Evolutionary conservation across 2,797 vertebrate species (phyloP).

Genomic region (Hipposideros larvatus): DNA sequence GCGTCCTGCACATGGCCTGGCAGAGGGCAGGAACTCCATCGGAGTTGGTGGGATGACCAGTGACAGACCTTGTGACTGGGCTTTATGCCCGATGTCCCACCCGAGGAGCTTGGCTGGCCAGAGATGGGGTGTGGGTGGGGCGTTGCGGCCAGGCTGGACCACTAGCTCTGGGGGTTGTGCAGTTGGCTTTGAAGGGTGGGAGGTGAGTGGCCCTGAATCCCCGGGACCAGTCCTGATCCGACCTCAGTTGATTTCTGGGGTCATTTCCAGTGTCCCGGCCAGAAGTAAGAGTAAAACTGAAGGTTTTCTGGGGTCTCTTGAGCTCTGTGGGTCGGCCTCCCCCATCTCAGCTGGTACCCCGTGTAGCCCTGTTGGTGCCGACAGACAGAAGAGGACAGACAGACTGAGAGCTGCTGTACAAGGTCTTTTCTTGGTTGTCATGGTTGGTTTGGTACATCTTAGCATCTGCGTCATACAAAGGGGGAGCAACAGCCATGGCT

Average conservation of each 20-base stretch:
- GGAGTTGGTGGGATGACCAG: neutral
- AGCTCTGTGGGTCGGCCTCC: neutral
- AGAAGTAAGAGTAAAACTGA: neutral
- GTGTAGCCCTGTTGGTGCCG: neutral
- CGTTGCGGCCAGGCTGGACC: neutral
- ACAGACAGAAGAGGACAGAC: slow-evolving; percentile 50
- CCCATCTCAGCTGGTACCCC: neutral
- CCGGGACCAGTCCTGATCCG: neutral
- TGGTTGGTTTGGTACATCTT: slow-evolving; percentile 82
- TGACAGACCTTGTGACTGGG: neutral
- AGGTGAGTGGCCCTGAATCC: neutral
- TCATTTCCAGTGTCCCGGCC: neutral
- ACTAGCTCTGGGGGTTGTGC: neutral
- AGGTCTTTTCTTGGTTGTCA: slow-evolving; percentile 79
- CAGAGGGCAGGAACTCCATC: neutral
- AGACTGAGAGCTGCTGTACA: slow-evolving; percentile 71
- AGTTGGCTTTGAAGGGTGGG: neutral
- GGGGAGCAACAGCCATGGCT: slow-evolving; percentile 84
- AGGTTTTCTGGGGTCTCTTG: neutral
- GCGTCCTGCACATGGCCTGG: neutral
- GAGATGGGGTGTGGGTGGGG: neutral
- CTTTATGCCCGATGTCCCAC: neutral
- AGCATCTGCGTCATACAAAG: slow-evolving; percentile 83
- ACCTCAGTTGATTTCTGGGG: neutral
- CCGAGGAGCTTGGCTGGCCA: neutral